Evolutionary conservation across 2,113 vertebrate species (phyloP), one percentile per base, ranked within the genome.

Genomic region (Puffinus mauretanicus): DNA sequence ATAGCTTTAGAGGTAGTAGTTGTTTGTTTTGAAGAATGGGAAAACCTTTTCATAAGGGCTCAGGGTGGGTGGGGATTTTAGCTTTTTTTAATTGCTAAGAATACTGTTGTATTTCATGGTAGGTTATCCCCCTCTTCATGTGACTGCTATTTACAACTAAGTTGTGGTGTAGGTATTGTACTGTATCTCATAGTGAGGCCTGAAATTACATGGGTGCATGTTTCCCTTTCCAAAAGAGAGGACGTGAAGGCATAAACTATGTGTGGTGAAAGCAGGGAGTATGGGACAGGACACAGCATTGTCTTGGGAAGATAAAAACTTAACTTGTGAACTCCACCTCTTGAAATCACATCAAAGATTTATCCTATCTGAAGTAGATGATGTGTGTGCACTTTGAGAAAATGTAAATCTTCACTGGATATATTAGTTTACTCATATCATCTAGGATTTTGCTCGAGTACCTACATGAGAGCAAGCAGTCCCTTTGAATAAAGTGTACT

Each of bases 191-290:
- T 27, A 61, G 10, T 36, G 71, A 71, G 27, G 30, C 58, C 62
- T 83, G 73, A 65, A 81, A n/a, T 44, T 21, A 30, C 7, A 6
- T 4, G 3, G 7, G 4, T 47, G 7, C 8, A 1, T n/a, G 11
- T 42, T 82, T 57, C 36, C 76, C 7, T 58, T 87, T 76, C 24
- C 1, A 4, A n/a, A 69, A 61, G 29, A 44, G 40, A 19, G 58
- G n/a, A 21, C 2, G 1, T 0, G 0, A 46, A 77, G 38, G 20
- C 34, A 55, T n/a, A 7, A 88, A 11, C 42, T 71, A 11, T 4
- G 2, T 7, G 1, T 27, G 38, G 16, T 32, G 32, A 47, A 86
- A 86, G 66, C 3, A 4, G 16, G 9, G 10, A 2, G 11, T 3
- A 6, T 82, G 27, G 27, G 25, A 42, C 36, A 52, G 47, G 16